Evolutionary conservation across 2,113 vertebrate species (phyloP).

Genomic region (Hypanus sabinus): DNA sequence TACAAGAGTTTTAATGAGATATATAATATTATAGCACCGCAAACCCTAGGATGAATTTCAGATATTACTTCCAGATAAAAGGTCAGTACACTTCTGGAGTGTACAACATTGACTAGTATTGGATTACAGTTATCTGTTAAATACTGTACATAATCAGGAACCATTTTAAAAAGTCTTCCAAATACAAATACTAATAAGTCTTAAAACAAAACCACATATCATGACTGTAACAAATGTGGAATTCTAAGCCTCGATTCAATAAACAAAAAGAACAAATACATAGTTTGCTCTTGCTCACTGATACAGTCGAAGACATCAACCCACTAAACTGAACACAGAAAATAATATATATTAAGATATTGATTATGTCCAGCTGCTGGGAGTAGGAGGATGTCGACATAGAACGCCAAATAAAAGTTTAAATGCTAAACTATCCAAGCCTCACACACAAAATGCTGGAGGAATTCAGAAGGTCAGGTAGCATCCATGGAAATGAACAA

Average conservation of each 20-base stretch:
- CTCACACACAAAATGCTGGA: too few species aligned
- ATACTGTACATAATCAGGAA: not conserved
- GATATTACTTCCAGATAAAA: not conserved
- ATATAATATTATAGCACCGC: not conserved
- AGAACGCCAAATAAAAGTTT: too few species aligned
- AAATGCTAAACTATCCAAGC: not conserved
- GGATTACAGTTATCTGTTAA: not conserved
- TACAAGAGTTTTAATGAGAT: not conserved
- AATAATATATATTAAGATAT: not conserved
- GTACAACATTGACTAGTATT: not conserved
- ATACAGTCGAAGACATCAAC: not conserved
- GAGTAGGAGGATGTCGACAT: not conserved
- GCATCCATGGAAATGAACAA: too few species aligned
- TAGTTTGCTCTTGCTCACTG: not conserved
- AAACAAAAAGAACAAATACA: not conserved
- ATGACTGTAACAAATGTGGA: not conserved
- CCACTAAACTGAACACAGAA: not conserved
- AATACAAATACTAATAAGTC: not conserved
- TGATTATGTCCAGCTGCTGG: not conserved
- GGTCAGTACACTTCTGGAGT: not conserved
- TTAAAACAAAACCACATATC: not conserved
- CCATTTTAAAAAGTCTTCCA: not conserved
- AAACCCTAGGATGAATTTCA: not conserved
- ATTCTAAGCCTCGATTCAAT: not conserved
- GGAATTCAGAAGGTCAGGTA: too few species aligned